A percentile compares a stretch with the other conserved stretches of the same genome.
Evolutionary conservation across 2,113 vertebrate genomes (phyloP).

Genomic region (Heterotilapia buettikoferi): DNA sequence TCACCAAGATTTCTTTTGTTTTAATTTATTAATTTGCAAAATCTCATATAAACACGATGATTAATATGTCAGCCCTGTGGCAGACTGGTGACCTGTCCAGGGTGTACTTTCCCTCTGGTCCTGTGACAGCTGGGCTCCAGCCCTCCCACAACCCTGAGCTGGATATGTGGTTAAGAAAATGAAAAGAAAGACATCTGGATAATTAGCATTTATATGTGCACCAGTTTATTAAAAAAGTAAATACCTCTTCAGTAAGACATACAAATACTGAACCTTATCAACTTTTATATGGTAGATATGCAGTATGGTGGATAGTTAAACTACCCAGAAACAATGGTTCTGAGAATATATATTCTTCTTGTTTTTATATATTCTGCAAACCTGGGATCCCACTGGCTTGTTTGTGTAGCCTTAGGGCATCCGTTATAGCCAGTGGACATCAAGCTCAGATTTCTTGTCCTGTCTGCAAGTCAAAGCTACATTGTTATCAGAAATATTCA

Average conservation of each 20-base stretch:
- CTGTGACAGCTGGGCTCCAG: not conserved
- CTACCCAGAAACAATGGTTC: not conserved
- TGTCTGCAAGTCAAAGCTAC: not conserved
- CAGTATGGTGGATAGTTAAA: not conserved
- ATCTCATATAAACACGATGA: not conserved
- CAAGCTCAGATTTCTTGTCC: not conserved
- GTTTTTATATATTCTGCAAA: not conserved
- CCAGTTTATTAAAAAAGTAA: not conserved
- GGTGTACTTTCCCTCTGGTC: not conserved
- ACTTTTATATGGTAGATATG: not conserved
- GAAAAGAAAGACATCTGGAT: not conserved
- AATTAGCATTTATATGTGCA: not conserved
- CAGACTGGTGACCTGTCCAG: not conserved
- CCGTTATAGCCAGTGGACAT: not conserved
- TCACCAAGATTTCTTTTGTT: not conserved
- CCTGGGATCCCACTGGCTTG: not conserved
- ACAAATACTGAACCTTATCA: not conserved
- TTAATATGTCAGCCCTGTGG: not conserved
- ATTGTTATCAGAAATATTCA: not conserved
- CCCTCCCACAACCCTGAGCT: not conserved
- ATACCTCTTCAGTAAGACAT: not conserved
- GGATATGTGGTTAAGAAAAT: not conserved
- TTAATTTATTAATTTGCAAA: not conserved
- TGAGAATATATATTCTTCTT: not conserved
- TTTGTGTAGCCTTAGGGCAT: not conserved